Evolutionary conservation across 2,888 invertebrate species (phyloP), one percentile per base, ranked within the genome.

Genomic region (Tetramorium bicarinatum): DNA sequence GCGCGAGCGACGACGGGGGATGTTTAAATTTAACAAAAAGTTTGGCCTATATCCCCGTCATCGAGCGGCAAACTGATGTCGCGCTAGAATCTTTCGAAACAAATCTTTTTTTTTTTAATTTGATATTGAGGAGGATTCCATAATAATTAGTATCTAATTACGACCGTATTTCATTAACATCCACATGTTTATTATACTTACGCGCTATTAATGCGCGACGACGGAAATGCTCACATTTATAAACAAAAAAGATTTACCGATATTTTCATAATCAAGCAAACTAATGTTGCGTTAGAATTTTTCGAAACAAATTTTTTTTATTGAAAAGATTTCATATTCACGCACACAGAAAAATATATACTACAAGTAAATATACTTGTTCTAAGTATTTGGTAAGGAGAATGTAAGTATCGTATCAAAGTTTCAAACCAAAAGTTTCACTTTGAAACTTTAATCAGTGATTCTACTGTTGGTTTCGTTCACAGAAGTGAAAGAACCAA

Each of bases 71-170:
- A 62, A 62, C 0, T n/a, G 38, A 62, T n/a, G 34, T 34, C 4
- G 18, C 52, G 34, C 18, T 18, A 54, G 11, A 41, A 54, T 21
- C 15, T 18, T 6, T 9, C 4, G 9, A 15, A 21, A 34, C 34
- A 62, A 29, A 29, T 29, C 29, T 29, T 38, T 21, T 59, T 11
- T 41, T 72, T 34, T 54, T 72, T n/a, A n/a, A 21, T 11, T 38
- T 71, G 21, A 2, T 29, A 21, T 9, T n/a, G 13, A 29, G 15
- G n/a, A 69, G 21, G n/a, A 21, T 34, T n/a, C 3, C 2, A 29
- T 29, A 29, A 29, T 29, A 29, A 29, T 29, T 29, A 29, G 3
- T 29, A 29, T 29, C 29, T 29, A 29, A 89, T 89, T 86, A 83
- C n/a, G 49, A 47, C 21, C 29, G 29, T 29, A 29, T 29, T 29